Conservation (phyloP, 1,140 invertebrate genomes). For the Leptinotarsa texana region DNA sequence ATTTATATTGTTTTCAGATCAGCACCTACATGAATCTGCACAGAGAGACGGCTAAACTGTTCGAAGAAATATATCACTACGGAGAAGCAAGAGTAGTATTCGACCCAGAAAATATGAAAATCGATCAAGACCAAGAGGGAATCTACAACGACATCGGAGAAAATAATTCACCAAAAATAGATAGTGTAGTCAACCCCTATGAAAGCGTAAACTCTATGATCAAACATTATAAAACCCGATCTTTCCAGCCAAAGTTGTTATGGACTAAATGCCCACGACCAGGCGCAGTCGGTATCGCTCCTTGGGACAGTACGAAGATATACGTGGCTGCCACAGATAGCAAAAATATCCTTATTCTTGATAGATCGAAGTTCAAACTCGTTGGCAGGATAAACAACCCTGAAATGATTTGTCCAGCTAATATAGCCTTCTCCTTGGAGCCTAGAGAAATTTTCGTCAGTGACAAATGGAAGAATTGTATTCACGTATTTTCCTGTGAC, state of each 20-base stretch:
- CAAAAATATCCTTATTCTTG: conserved; percentile 53
- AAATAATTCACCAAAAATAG: conserved; percentile 53
- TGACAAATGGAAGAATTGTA: conserved; percentile 76
- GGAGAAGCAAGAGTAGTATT: conserved; percentile 59
- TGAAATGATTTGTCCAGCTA: conserved; percentile 69
- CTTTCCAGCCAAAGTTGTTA: conserved; percentile 46
- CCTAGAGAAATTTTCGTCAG: conserved; percentile 66
- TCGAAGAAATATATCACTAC: conserved; percentile 61
- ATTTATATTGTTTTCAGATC: conserved; percentile 20
- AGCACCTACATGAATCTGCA: conserved; percentile 57
- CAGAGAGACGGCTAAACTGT: conserved; percentile 57
- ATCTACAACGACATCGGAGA: conserved; percentile 59
- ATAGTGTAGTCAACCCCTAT: conserved; percentile 55
- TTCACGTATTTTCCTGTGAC: conserved; percentile 72
- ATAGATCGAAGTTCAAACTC: conserved; percentile 60
- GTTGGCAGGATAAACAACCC: conserved; percentile 57
- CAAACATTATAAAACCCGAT: conserved; percentile 58
- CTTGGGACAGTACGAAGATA: conserved; percentile 62
- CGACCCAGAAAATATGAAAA: conserved; percentile 60
- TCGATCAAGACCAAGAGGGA: conserved; percentile 57
- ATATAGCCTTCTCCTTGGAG: conserved; percentile 66
- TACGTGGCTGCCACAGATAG: conserved; percentile 58
- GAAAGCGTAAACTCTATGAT: conserved; percentile 57
- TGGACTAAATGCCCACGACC: conserved; percentile 63
- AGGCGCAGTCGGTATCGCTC: conserved; percentile 62